Evolutionary conservation across 2,888 invertebrate genomes (phyloP).

Genomic region (Ormyrus nitidulus): DNA sequence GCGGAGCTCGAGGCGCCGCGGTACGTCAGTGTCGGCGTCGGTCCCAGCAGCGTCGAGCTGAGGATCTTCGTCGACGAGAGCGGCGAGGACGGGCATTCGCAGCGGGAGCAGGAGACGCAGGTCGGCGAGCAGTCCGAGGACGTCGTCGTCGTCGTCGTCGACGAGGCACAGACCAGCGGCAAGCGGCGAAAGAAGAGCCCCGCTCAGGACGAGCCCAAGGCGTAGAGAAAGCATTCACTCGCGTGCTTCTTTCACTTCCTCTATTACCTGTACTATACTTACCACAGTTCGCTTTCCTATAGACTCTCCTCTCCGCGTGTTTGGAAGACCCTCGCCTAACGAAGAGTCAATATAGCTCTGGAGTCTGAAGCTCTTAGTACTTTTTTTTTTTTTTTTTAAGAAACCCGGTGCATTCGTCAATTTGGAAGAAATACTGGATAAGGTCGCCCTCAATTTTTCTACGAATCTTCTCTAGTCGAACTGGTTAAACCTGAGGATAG

Average conservation of each 20-base stretch:
- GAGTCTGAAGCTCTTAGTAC: neutral
- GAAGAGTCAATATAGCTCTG: too few relatives aligned
- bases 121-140: constrained; percentile 4
- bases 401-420: too few relatives aligned
- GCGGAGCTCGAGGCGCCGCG: neutral
- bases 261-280: too few relatives aligned
- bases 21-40: constrained; percentile 53
- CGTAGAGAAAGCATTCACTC: neutral
- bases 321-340: neutral
- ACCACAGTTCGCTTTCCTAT: too few relatives aligned
- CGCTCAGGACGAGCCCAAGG: constrained; percentile 9
- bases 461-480: too few relatives aligned
- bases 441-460: too few relatives aligned
- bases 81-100: neutral
- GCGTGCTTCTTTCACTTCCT: too few relatives aligned
- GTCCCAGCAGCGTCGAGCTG: constrained; percentile 61
- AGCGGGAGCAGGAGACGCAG: constrained; percentile 2
- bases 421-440: too few relatives aligned
- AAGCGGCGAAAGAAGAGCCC: constrained; percentile 40
- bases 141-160: constrained; percentile 20
- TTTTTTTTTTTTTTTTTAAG: too few relatives aligned
- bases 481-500: neutral
- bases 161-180: neutral
- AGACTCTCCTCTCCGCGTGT: neutral
- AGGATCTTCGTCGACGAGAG: constrained; percentile 68